phyloP scores from a whole-genome alignment of 2,888 invertebrate genomes.

The Eupithecia centaureata region DNA sequence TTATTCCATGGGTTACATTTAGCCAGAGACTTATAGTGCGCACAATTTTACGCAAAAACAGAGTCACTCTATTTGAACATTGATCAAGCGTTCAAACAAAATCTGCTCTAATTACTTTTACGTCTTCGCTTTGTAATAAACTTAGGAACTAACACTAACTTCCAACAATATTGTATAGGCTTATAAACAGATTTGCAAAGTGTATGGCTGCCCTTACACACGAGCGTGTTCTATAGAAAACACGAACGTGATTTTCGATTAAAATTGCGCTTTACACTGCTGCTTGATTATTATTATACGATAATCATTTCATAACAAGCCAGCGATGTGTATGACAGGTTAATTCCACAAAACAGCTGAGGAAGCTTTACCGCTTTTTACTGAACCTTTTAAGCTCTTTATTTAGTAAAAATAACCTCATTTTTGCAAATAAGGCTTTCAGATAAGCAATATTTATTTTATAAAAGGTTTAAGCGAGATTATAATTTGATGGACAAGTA shows the following conservation, averaged over 20 bases:
- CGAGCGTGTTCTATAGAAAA: background rate
- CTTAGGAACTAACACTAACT: background rate
- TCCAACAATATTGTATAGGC: background rate
- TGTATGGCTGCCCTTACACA: background rate
- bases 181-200: background rate
- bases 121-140: background rate
- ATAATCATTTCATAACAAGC: conserved; percentile 1
- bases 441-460: background rate
- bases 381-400: background rate
- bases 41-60: too few species aligned
- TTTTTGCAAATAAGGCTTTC: background rate
- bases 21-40: too few species aligned
- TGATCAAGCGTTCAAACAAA: too few species aligned
- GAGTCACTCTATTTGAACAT: too few species aligned
- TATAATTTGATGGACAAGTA: background rate
- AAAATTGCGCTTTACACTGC: background rate
- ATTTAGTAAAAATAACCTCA: background rate
- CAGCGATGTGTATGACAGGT: conserved; percentile 5
- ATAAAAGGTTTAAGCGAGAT: background rate
- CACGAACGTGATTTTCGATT: background rate
- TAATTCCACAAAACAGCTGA: conserved; percentile 2
- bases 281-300: conserved; percentile 1
- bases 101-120: background rate
- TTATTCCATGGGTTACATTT: too few species aligned
- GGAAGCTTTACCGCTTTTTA: background rate